Conservation (phyloP, 2,113 vertebrate species). For the Chunga burmeisteri region DNA sequence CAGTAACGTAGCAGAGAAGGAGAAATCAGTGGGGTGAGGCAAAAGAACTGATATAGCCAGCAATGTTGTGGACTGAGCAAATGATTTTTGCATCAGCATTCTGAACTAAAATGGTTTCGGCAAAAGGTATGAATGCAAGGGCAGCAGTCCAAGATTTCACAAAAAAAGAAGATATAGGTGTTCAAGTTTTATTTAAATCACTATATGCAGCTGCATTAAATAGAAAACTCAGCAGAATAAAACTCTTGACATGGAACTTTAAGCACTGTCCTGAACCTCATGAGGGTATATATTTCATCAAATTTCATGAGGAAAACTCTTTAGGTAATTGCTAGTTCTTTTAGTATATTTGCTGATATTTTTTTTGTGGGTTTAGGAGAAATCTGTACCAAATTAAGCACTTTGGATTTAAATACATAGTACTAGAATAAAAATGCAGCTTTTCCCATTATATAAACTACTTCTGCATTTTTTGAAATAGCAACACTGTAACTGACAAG, state of each 20-base stretch:
- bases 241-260: background rate
- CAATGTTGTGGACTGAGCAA: background rate
- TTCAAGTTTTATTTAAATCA: background rate
- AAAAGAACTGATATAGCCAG: background rate
- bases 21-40: background rate
- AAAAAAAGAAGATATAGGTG: background rate
- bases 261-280: background rate
- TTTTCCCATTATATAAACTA: background rate
- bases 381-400: background rate
- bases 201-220: background rate
- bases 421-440: background rate
- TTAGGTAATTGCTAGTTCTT: background rate
- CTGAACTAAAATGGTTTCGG: background rate
- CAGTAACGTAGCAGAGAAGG: background rate
- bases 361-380: background rate
- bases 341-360: background rate
- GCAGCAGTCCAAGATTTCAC: background rate
- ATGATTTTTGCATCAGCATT: background rate
- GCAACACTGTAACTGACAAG: background rate
- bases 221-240: background rate
- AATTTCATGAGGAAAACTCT: background rate
- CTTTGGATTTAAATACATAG: background rate
- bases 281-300: background rate
- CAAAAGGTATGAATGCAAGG: background rate
- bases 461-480: background rate